Base-by-base conservation (phyloP, 2,888 invertebrate species). In the Eilema griseolum region DNA sequence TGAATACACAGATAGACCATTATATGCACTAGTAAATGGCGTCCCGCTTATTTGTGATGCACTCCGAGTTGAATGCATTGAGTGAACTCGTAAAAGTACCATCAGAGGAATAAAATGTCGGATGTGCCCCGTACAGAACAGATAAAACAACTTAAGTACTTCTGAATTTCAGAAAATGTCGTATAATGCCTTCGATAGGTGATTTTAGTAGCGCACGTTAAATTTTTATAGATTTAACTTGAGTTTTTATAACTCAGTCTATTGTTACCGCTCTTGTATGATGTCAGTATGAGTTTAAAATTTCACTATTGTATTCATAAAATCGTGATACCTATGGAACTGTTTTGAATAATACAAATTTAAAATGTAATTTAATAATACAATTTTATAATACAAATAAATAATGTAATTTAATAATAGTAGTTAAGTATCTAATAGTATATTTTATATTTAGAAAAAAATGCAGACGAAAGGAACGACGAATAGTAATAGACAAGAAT, bases 61-160 rank as follows among this genome's bases (percentile, higher is more conserved):
- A 67, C 66, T 66, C 57, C 23, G 57, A 57, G 59, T 59, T 62
- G 59, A 70, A 66, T 70, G 70, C 70, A 70, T 61, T 59, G 66
- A 67, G 59, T 66, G 66, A 70, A 70, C 66, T 70, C 70, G 70
- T 61, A 59, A 70, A 66, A 70, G 23, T 70, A 63, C 70, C 24
- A 52, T 67, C 62, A 67, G 66, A 67, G 46, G 62, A 66, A 70
- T 70, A 61, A 66, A 65, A 69, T 37, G 20, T 66, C 31, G 61
- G 52, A 56, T 66, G 66, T 66, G 66, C 66, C 28, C 28, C 62
- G 62, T 66, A 62, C 31, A 63, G 67, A 62, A 63, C 62, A 66
- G 41, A 57, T 66, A 66, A 66, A 66, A 66, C 66, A 41, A 59
- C 26, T 66, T 56, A 66, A 70, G 26, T 61, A 61, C 52, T 41